A percentile compares a stretch with the other conserved stretches of the same genome.
These are phyloP conservation scores for Cantharis rustica DNA, from an alignment of 2,888 invertebrate genomes.

Conservation along the genomic window DNA sequence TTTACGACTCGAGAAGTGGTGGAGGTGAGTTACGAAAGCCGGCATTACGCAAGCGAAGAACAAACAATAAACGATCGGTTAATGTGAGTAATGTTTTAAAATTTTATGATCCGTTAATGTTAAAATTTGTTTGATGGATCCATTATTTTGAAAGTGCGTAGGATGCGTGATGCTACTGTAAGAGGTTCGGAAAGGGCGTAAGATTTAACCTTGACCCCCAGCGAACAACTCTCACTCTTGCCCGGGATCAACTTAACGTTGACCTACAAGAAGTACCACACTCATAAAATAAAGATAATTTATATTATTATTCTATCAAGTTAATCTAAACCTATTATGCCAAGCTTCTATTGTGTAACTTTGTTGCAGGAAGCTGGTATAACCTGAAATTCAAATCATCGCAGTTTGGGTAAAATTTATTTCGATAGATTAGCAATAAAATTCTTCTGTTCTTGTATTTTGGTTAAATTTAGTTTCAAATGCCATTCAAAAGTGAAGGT, in stretches of 20 bases:
- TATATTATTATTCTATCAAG: not conserved
- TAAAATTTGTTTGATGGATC: not conserved
- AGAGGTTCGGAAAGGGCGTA: slow-evolving; percentile 14
- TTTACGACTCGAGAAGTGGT: not conserved
- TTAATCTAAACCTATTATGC: not conserved
- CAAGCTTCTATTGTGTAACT: not conserved
- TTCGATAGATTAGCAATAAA: not conserved
- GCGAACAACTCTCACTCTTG: slow-evolving; percentile 37
- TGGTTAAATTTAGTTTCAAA: not conserved
- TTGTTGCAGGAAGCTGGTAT: not conserved
- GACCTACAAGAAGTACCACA: slow-evolving; percentile 16
- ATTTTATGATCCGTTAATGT: not conserved
- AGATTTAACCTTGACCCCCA: slow-evolving; percentile 38
- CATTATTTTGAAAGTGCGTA: slow-evolving; percentile 13
- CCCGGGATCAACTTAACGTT: slow-evolving; percentile 28
- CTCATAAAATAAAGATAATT: not conserved
- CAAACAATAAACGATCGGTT: not conserved
- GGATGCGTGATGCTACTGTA: slow-evolving; percentile 6
- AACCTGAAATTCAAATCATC: not conserved
- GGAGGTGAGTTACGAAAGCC: not conserved
- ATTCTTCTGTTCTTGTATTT: not conserved
- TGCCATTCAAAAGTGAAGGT: not conserved
- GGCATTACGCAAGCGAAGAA: not conserved
- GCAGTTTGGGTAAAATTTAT: not conserved
- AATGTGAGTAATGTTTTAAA: not conserved